Evolutionary conservation across 1,140 invertebrate species (phyloP), one percentile per base, ranked within the genome.

Genomic region (Phocides pigmalion): DNA sequence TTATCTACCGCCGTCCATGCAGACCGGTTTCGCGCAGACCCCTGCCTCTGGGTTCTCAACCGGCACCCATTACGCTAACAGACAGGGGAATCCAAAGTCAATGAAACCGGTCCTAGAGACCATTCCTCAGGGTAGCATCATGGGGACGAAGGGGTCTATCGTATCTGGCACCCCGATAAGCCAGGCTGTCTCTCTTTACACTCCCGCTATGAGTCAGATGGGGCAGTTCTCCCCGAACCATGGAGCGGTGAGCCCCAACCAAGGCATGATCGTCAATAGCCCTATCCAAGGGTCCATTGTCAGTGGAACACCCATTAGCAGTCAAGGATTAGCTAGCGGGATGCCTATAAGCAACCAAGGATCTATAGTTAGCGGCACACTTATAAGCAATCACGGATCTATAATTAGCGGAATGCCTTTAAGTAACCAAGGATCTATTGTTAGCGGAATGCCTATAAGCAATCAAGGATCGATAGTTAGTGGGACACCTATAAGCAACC

Each of bases 1-100:
- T 83, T 95, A 96, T 81, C 88, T 95, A 50, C 95, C 95, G 46
- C 94, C 95, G 54, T 94, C 94, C 54, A 93, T 95, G 66, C 92
- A 93, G 37, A 74, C 76, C 9, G 73, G 70, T 28, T 74, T 32
- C 28, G 8, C 76, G 15, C n/a, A n/a, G n/a, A n/a, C n/a, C n/a
- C n/a, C n/a, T n/a, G 72, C 69, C 0, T 84, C 82, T 39, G 74
- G 72, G 39, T 74, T 76, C 66, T 61, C 64, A 32, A 22, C 49
- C 11, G n/a, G 56, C 62, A 16, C 74, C 70, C 62, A 74, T 42
- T 80, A 76, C 15, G 8, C 50, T 9, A 76, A 87, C 62, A 78
- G 82, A 25, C 93, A 94, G 92, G 93, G 82, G 69, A 92, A 76
- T 65, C 74, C 76, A 12, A 84, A 81, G 67, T 74, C 70, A 0